These are phyloP conservation scores for Ellobium chinense DNA, from an alignment of 2,888 invertebrate species.

Conservation along the genomic window DNA sequence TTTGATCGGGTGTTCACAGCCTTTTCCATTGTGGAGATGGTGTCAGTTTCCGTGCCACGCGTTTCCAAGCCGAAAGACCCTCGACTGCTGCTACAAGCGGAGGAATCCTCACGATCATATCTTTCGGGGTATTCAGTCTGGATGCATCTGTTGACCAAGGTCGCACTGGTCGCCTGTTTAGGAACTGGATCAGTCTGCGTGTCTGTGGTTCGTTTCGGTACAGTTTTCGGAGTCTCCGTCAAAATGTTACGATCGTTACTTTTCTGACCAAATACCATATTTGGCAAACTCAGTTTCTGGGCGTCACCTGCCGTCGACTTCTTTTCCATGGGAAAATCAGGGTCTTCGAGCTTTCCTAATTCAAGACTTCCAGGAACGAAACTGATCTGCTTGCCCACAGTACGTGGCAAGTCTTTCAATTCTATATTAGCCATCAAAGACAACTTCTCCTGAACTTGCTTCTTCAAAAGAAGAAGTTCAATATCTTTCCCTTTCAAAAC, in stretches of 20 bases:
- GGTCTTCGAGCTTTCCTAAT: slow-evolving; percentile 75
- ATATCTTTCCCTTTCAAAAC: slow-evolving; percentile 79
- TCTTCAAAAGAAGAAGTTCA: slow-evolving; percentile 78
- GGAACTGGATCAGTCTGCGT: slow-evolving; percentile 59
- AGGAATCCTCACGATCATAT: slow-evolving; percentile 44
- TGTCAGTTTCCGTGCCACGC: slow-evolving; percentile 63
- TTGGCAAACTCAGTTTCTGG: slow-evolving; percentile 29
- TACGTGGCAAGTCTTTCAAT: slow-evolving; percentile 71
- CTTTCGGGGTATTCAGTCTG: slow-evolving; percentile 42
- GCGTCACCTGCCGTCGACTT: slow-evolving; percentile 20
- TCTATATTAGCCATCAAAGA: slow-evolving; percentile 72
- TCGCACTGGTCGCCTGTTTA: neutral
- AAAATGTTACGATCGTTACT: slow-evolving; percentile 19
- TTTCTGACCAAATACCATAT: slow-evolving; percentile 42
- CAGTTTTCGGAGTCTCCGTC: slow-evolving; percentile 1
- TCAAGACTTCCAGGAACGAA: slow-evolving; percentile 76
- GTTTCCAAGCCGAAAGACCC: slow-evolving; percentile 46
- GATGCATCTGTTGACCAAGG: slow-evolving; percentile 20
- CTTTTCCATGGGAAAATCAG: slow-evolving; percentile 64
- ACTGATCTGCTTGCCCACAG: slow-evolving; percentile 72
- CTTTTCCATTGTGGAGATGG: slow-evolving; percentile 69
- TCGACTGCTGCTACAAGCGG: slow-evolving; percentile 32
- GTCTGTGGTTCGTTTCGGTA: slow-evolving; percentile 46
- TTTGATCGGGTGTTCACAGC: slow-evolving; percentile 73
- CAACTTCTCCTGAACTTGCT: slow-evolving; percentile 78